Conservation (phyloP, 2,113 vertebrate genomes). For the Verasper variegatus region DNA sequence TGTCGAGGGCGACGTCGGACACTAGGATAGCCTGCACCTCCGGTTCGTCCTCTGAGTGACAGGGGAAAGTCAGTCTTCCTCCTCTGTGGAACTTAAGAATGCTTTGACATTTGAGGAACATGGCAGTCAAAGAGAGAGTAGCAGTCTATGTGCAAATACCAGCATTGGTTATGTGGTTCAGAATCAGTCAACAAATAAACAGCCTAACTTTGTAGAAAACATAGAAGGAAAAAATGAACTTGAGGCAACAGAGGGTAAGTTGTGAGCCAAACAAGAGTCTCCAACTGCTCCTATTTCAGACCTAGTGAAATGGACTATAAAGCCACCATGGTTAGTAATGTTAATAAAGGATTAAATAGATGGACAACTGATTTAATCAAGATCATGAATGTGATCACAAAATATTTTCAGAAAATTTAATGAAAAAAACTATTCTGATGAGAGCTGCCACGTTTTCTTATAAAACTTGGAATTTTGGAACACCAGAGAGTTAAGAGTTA, state of each 20-base stretch:
- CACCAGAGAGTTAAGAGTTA: background rate
- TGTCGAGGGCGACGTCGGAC: slow-evolving; percentile 85
- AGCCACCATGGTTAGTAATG: slow-evolving; percentile 69
- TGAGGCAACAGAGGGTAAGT: background rate
- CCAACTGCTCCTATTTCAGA: background rate
- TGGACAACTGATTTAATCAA: background rate
- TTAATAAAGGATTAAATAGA: background rate
- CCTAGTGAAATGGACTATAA: slow-evolving; percentile 74
- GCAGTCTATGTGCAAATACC: slow-evolving; percentile 3
- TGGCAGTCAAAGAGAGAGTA: slow-evolving; percentile 10
- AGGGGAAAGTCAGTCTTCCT: slow-evolving; percentile 65
- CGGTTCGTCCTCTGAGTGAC: slow-evolving; percentile 89
- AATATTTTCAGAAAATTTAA: background rate
- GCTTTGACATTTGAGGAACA: slow-evolving; percentile 57
- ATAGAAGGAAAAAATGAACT: slow-evolving; percentile 7
- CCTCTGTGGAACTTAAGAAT: slow-evolving; percentile 49
- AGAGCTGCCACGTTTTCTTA: background rate
- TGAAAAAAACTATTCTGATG: too few relatives aligned
- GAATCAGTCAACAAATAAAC: background rate
- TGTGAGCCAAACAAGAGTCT: background rate
- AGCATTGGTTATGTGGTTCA: background rate
- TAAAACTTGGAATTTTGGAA: background rate
- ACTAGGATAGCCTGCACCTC: slow-evolving; percentile 91
- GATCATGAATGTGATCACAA: background rate
- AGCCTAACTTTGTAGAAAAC: slow-evolving; percentile 4